Percentiles rank a stretch among this genome's conserved stretches.
These are phyloP conservation scores for Enteromius paludinosus DNA, from an alignment of 2,797 vertebrate species.

Conservation along the genomic window DNA sequence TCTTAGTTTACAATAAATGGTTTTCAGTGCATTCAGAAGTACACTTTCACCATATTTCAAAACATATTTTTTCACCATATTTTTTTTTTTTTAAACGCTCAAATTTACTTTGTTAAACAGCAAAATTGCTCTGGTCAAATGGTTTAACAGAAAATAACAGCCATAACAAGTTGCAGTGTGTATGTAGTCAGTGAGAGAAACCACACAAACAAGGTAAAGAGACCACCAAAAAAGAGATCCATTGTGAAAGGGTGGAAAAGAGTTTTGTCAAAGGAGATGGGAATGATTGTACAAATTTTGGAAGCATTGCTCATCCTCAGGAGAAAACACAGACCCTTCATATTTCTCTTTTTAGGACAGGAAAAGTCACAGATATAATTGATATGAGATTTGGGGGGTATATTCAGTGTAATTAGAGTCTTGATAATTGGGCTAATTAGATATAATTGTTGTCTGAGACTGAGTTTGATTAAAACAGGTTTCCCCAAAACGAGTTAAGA, in stretches of 20 bases:
- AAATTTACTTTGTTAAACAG: background rate
- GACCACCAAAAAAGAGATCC: background rate
- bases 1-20: background rate
- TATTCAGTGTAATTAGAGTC: slow-evolving; percentile 87
- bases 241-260: background rate
- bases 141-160: background rate
- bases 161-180: background rate
- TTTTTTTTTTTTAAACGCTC: too few species aligned
- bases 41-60: background rate
- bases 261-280: slow-evolving; percentile 57
- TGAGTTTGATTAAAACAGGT: slow-evolving; percentile 87
- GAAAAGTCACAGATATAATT: slow-evolving; percentile 84
- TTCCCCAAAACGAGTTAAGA: slow-evolving; percentile 75
- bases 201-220: slow-evolving; percentile 42
- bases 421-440: slow-evolving; percentile 88
- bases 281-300: slow-evolving; percentile 45
- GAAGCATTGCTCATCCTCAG: slow-evolving; percentile 65
- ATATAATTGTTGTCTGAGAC: slow-evolving; percentile 85
- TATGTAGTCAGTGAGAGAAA: background rate
- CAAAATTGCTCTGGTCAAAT: background rate
- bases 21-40: background rate
- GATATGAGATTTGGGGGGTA: slow-evolving; percentile 87
- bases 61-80: too few species aligned
- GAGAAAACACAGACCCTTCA: slow-evolving; percentile 69
- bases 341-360: slow-evolving; percentile 73